phyloP scores from a whole-genome alignment of 2,113 vertebrate species.

The Rhodinocichla rosea region DNA sequence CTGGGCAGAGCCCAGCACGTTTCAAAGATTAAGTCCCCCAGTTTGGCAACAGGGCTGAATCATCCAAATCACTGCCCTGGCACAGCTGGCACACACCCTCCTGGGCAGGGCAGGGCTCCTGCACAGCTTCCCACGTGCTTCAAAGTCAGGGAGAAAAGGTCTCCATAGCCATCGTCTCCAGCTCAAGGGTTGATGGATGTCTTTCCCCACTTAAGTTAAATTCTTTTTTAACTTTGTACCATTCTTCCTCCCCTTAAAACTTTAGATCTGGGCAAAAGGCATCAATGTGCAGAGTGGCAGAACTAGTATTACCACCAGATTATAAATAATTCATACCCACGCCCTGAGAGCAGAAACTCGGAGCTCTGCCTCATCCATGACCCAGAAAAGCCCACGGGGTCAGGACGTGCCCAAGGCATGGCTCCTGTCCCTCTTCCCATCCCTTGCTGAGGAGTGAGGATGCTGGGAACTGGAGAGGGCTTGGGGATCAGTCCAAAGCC shows the following conservation, averaged over 20 bases:
- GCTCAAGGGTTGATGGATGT: neutral
- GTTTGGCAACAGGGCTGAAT: neutral
- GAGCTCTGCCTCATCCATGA: neutral
- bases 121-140: fast-evolving
- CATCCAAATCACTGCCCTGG: fast-evolving
- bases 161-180: neutral
- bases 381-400: neutral
- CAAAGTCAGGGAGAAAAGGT: neutral
- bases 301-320: conserved; percentile 21
- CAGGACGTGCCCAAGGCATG: neutral
- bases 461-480: neutral
- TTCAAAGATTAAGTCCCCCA: neutral
- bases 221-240: neutral
- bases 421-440: neutral
- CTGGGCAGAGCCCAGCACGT: neutral
- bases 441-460: neutral
- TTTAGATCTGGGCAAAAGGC: neutral
- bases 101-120: neutral
- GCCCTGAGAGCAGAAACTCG: neutral
- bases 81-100: neutral
- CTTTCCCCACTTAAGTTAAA: neutral
- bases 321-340: conserved; percentile 8
- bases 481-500: neutral
- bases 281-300: neutral
- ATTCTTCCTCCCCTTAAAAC: neutral